phyloP scores from a whole-genome alignment of 2,888 invertebrate genomes.

The Luffia ferchaultella region DNA sequence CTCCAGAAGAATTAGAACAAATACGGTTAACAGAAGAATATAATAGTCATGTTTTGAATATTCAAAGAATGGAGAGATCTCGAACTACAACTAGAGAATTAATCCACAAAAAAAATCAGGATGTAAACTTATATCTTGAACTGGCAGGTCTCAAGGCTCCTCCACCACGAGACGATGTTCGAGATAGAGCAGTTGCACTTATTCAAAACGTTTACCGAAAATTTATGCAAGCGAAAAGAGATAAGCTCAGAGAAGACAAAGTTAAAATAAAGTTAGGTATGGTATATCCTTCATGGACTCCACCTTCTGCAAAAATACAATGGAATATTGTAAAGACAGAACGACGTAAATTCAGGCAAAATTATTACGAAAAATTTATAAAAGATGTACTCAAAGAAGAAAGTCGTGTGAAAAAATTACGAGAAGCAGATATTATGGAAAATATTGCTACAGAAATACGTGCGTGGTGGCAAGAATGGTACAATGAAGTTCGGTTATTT shows the following conservation, averaged over 20 bases:
- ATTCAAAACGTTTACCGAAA: slow-evolving; percentile 44
- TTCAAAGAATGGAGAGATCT: slow-evolving; percentile 52
- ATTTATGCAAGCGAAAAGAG: slow-evolving; percentile 41
- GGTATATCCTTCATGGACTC: slow-evolving; percentile 57
- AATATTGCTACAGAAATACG: slow-evolving; percentile 79
- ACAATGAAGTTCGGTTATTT: slow-evolving; percentile 62
- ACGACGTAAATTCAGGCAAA: slow-evolving; percentile 48
- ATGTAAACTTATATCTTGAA: slow-evolving; percentile 39
- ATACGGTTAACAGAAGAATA: slow-evolving; percentile 30
- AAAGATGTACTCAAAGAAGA: slow-evolving; percentile 54
- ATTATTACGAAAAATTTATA: slow-evolving; percentile 48
- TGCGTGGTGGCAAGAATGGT: slow-evolving; percentile 77
- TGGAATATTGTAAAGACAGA: slow-evolving; percentile 49
- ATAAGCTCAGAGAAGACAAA: slow-evolving; percentile 37
- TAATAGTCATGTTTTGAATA: slow-evolving; percentile 29
- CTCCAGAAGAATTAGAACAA: slow-evolving; percentile 34
- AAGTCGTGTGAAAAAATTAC: slow-evolving; percentile 48
- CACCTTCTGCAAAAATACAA: slow-evolving; percentile 47
- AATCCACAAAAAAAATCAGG: slow-evolving; percentile 33
- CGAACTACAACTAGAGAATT: slow-evolving; percentile 24
- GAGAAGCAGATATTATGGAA: slow-evolving; percentile 71
- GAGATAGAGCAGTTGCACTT: slow-evolving; percentile 28
- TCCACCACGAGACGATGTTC: slow-evolving; percentile 24
- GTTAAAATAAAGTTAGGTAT: slow-evolving; percentile 62
- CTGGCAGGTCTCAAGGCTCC: slow-evolving; percentile 44